Percentiles rank a stretch among this genome's conserved stretches.
Conservation (phyloP, 2,888 invertebrate species). For the Drosophila aldrichi region DNA sequence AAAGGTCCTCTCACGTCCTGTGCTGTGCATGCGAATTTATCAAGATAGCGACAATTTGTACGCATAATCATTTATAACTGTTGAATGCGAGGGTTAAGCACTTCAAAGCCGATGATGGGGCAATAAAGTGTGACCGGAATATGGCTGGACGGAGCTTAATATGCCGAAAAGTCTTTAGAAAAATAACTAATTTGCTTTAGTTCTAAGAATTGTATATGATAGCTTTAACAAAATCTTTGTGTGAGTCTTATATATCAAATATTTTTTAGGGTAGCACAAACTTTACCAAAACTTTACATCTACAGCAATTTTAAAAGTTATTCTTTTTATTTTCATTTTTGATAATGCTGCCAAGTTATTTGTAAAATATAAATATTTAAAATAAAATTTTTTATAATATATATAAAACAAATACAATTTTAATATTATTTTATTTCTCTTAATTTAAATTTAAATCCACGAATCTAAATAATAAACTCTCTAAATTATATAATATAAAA, state of each 20-base stretch:
- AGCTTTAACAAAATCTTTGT: background rate
- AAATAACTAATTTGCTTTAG: background rate
- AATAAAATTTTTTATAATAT: no score
- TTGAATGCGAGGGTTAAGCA: conserved; percentile 47
- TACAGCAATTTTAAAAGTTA: no score
- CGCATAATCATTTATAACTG: conserved; percentile 64
- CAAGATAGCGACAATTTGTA: conserved; percentile 63
- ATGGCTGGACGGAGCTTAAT: background rate
- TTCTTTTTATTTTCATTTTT: no score
- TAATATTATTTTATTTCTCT: no score
- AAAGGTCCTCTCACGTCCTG: conserved; percentile 7
- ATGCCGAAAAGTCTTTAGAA: background rate
- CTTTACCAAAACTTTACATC: background rate
- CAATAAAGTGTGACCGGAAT: conserved; percentile 25
- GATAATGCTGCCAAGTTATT: no score
- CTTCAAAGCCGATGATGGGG: conserved; percentile 15
- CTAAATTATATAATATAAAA: no score
- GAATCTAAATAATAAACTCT: no score
- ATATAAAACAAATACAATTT: no score
- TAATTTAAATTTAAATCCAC: no score
- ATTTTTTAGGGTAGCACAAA: background rate
- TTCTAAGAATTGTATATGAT: background rate
- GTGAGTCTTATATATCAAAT: background rate
- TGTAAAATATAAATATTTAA: no score
- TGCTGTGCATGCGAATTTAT: conserved; percentile 56